Base-by-base conservation (phyloP, 2,797 vertebrate genomes). In the Taeniopygia guttata region DNA sequence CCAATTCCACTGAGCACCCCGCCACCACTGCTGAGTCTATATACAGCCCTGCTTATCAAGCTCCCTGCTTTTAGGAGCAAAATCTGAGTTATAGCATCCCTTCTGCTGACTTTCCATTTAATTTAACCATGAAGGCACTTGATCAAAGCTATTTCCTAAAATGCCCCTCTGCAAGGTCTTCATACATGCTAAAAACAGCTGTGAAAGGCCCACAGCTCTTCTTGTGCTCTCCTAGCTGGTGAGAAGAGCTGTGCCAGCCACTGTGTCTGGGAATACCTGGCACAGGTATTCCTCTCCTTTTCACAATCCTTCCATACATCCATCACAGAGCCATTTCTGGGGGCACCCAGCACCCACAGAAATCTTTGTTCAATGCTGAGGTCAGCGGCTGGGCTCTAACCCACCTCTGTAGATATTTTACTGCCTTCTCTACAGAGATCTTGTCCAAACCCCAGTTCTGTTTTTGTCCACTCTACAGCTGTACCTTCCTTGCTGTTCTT, bases 121-220 rank as follows among this genome's bases (percentile, higher is more conserved):
- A 85, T 79, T 83, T 74, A 92, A 87, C 70, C 36, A 26, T 3
- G 42, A 77, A 89, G 56, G 34, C 34, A 64, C 46, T 46, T 40
- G 36, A 91, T 60, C 49, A 77, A 79, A 93, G 34, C n/a, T 49
- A 17, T 42, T 93, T 80, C 34, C 72, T 78, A 62, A 43, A 89
- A 58, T 2, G 2, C 30, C 45, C n/a, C 68, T 64, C 56, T 60
- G 46, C 27, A 77, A 89, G 56, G 10, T 32, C 62, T 70, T 78
- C 40, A 34, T 8, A 42, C 10, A 12, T 25, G 21, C 60, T 59
- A 45, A 69, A 76, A 77, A 7, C 17, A 76, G 64, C 49, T 64
- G 46, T 29, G 67, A 66, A 69, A 80, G 34, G 46, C 34, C 27
- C 56, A 13, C n/a, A 83, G 43, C 56, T 91, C 81, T 72, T 40